These are phyloP conservation scores for Ornithorhynchus anatinus DNA, from an alignment of 2,113 vertebrate genomes.

Conservation along the genomic window DNA sequence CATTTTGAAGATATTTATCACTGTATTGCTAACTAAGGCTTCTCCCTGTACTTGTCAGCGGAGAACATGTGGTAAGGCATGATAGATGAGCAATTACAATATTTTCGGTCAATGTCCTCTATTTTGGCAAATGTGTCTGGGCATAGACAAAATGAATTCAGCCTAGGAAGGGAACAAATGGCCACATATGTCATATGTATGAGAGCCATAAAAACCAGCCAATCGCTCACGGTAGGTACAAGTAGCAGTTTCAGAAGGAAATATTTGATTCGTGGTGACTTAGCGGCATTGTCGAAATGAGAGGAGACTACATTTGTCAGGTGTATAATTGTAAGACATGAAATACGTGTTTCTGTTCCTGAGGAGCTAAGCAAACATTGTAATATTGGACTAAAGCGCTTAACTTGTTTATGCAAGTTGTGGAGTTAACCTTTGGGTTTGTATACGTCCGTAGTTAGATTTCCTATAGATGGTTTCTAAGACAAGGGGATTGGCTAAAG, in stretches of 20 bases:
- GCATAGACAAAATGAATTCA: not conserved
- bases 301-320: not conserved
- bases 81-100: not conserved
- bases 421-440: not conserved
- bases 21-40: not conserved
- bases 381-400: not conserved
- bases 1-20: conserved; percentile 31
- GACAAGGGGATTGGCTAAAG: not conserved
- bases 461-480: not conserved
- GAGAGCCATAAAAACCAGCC: not conserved
- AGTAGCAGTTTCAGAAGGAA: not conserved
- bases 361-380: not conserved
- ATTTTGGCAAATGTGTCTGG: conserved; percentile 6
- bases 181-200: not conserved
- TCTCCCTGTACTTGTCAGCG: not conserved
- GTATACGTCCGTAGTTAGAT: not conserved
- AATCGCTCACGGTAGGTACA: not conserved
- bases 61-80: not conserved
- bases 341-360: not conserved
- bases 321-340: not conserved
- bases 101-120: not conserved
- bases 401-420: not conserved
- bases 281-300: not conserved
- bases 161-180: conserved; percentile 1
- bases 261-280: not conserved